These are phyloP conservation scores for Drosophila nikananu DNA, from an alignment of 1,140 invertebrate genomes.

Conservation along the genomic window DNA sequence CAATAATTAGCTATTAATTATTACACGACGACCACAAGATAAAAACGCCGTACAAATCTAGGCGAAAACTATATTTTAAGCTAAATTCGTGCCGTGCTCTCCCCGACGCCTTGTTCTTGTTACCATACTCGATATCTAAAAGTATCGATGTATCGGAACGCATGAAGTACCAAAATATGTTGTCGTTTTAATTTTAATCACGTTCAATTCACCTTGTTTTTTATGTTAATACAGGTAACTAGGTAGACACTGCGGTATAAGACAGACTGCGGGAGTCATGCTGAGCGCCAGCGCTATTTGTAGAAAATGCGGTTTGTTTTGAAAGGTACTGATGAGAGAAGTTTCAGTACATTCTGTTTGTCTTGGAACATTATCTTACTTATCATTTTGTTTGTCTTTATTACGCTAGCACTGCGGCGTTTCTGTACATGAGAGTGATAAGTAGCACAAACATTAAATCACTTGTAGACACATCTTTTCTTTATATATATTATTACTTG, in stretches of 20 bases:
- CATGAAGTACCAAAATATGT: not conserved
- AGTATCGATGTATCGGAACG: slow-evolving; percentile 9
- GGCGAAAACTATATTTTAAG: slow-evolving; percentile 8
- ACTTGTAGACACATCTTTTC: not conserved
- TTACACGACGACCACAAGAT: slow-evolving; percentile 10
- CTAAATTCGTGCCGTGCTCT: not conserved
- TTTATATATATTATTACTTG: not conserved
- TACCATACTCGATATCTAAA: slow-evolving; percentile 8
- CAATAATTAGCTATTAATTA: slow-evolving; percentile 13
- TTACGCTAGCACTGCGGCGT: slow-evolving; percentile 70
- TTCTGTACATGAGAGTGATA: slow-evolving; percentile 46
- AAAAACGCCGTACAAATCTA: slow-evolving; percentile 4
- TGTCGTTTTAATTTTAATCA: not conserved
- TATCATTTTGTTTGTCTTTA: slow-evolving; percentile 57
- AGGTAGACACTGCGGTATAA: not conserved
- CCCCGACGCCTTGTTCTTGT: slow-evolving; percentile 5
- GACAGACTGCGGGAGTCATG: slow-evolving; percentile 7
- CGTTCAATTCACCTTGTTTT: slow-evolving; percentile 10
- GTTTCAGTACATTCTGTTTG: slow-evolving; percentile 44
- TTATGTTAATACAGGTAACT: not conserved
- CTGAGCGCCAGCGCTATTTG: slow-evolving; percentile 26
- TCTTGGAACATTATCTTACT: slow-evolving; percentile 48
- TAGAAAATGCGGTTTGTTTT: slow-evolving; percentile 24
- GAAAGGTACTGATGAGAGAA: slow-evolving; percentile 5
- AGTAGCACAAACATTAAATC: slow-evolving; percentile 31